Percentiles rank a stretch among this genome's conserved stretches.
phyloP scores from a whole-genome alignment of 2,113 vertebrate genomes.

The Mirza zaza region DNA sequence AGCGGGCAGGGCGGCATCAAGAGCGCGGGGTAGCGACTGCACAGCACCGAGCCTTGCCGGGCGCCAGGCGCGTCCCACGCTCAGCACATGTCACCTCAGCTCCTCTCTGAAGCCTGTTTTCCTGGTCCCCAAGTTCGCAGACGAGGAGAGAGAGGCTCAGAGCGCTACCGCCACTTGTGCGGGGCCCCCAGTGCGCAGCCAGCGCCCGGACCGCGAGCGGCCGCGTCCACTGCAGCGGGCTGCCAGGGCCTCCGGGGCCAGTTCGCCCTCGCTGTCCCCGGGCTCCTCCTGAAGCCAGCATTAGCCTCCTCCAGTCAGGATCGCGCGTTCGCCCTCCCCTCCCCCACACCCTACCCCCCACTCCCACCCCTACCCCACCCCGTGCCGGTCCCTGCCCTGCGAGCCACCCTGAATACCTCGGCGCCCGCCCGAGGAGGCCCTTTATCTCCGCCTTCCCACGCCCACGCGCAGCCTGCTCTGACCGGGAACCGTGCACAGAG shows the following conservation, averaged over 20 bases:
- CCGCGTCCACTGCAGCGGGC: not conserved
- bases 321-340: too few species aligned
- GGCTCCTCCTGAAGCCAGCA: not conserved
- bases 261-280: not conserved
- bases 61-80: not conserved
- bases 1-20: accelerated
- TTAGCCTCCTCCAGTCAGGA: not conserved
- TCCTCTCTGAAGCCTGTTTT: accelerated
- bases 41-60: accelerated
- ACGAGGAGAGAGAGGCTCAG: not conserved
- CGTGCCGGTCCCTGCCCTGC: too few species aligned
- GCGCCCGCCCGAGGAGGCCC: too few species aligned
- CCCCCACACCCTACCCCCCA: too few species aligned
- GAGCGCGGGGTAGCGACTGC: accelerated
- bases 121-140: not conserved
- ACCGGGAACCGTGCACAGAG: not conserved
- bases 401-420: not conserved
- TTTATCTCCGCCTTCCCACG: too few species aligned
- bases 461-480: too few species aligned
- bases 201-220: not conserved
- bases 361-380: too few species aligned
- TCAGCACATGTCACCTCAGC: accelerated
- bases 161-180: not conserved
- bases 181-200: not conserved
- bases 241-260: not conserved